Conservation (phyloP, 2,888 invertebrate species). For the Malthinus flaveolus region DNA sequence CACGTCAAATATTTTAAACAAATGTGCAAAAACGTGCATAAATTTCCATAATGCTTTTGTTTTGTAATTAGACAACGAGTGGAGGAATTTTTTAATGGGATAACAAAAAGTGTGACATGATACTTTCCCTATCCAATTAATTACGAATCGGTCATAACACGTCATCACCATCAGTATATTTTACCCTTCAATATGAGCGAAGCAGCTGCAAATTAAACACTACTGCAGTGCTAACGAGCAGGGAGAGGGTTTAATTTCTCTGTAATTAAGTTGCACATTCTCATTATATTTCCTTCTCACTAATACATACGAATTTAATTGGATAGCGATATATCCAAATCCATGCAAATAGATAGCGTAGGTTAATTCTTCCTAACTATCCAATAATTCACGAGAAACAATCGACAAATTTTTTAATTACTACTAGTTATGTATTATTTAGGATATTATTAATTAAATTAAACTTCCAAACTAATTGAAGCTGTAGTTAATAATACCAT, state of each 20-base stretch:
- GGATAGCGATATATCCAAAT: constrained; percentile 20
- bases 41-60: not conserved
- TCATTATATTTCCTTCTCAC: constrained; percentile 26
- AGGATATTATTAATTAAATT: constrained; percentile 16
- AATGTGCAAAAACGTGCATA: not conserved
- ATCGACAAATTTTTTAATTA: not conserved
- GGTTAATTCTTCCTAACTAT: not conserved
- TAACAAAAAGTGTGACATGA: constrained; percentile 3
- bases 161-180: constrained; percentile 28
- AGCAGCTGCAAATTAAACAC: constrained; percentile 32
- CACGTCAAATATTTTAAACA: constrained; percentile 3
- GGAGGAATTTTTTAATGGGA: not conserved
- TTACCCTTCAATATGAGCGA: constrained; percentile 29
- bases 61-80: not conserved
- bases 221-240: constrained; percentile 29
- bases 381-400: not conserved
- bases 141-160: constrained; percentile 25
- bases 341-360: constrained; percentile 19
- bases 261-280: constrained; percentile 31
- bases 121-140: constrained; percentile 18
- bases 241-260: constrained; percentile 30
- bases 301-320: constrained; percentile 24
- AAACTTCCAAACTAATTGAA: constrained; percentile 1
- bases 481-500: no score
- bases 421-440: not conserved